These are phyloP conservation scores for Hippasteria phrygiana DNA, from an alignment of 53 echinoderm and acorn worm genomes.

Conservation along the genomic window DNA sequence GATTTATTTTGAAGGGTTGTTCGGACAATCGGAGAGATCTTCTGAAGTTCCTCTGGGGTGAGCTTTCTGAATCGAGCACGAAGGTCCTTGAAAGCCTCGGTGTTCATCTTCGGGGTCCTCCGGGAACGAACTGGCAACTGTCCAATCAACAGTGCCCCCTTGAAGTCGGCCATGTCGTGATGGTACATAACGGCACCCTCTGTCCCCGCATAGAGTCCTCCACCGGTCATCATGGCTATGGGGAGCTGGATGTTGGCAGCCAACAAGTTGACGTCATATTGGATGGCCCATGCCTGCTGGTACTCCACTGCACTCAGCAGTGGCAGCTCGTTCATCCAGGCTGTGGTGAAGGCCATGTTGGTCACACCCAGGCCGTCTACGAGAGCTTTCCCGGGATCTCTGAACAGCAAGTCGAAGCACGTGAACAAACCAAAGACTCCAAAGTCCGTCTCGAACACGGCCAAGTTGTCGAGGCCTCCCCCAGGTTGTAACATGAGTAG, in stretches of 20 bases:
- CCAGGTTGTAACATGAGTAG: constrained; percentile 74
- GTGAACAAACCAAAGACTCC: constrained; percentile 89
- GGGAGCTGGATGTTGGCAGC: constrained; percentile 92
- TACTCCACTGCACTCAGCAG: constrained; percentile 87
- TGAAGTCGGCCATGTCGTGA: constrained; percentile 81
- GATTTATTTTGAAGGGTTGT: not conserved
- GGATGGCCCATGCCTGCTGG: constrained; percentile 89
- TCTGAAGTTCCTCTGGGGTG: constrained; percentile 11
- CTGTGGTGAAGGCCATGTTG: constrained; percentile 89
- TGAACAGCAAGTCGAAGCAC: constrained; percentile 94
- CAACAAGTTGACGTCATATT: constrained; percentile 81
- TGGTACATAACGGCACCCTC: constrained; percentile 82
- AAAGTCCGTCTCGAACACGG: constrained; percentile 83
- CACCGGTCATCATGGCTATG: constrained; percentile 85
- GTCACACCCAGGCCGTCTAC: constrained; percentile 74
- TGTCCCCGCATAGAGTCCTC: constrained; percentile 78
- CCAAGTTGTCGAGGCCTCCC: constrained; percentile 66
- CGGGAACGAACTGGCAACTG: constrained; percentile 50
- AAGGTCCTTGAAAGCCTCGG: constrained; percentile 23
- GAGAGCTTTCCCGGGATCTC: constrained; percentile 65
- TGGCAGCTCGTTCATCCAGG: constrained; percentile 76
- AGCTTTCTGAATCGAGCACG: constrained; percentile 10
- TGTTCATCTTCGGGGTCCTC: constrained; percentile 4
- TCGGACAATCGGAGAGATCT: constrained; percentile 51
- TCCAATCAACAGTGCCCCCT: constrained; percentile 78